Evolutionary conservation across 2,113 vertebrate genomes (phyloP).

Genomic region (Psophia crepitans): DNA sequence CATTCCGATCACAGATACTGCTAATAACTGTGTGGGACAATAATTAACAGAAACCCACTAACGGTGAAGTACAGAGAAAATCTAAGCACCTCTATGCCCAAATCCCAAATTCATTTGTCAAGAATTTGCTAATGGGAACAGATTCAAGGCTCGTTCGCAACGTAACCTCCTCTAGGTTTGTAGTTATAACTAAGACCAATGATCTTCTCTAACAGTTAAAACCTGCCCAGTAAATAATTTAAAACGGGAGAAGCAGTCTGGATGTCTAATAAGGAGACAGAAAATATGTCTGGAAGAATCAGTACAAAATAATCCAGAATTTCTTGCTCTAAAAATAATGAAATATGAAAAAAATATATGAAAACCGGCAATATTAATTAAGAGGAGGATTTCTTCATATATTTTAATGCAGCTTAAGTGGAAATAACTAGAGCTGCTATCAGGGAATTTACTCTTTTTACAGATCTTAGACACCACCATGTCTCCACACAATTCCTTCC

Average conservation of each 20-base stretch:
- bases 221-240: neutral
- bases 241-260: neutral
- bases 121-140: neutral
- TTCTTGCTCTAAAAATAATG: neutral
- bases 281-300: neutral
- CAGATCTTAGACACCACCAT: neutral
- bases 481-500: neutral
- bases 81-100: neutral
- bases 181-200: neutral
- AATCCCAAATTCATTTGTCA: neutral
- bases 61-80: neutral
- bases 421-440: neutral
- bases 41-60: neutral
- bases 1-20: no score
- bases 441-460: neutral
- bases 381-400: neutral
- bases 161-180: neutral
- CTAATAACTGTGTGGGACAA: neutral
- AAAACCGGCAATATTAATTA: neutral
- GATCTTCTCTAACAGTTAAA: neutral
- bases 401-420: neutral
- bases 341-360: rapidly evolving
- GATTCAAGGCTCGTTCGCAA: neutral
- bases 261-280: neutral
- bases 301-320: neutral